Evolutionary conservation across 2,113 vertebrate genomes (phyloP).

Genomic region (Clarias macrocephalus): DNA sequence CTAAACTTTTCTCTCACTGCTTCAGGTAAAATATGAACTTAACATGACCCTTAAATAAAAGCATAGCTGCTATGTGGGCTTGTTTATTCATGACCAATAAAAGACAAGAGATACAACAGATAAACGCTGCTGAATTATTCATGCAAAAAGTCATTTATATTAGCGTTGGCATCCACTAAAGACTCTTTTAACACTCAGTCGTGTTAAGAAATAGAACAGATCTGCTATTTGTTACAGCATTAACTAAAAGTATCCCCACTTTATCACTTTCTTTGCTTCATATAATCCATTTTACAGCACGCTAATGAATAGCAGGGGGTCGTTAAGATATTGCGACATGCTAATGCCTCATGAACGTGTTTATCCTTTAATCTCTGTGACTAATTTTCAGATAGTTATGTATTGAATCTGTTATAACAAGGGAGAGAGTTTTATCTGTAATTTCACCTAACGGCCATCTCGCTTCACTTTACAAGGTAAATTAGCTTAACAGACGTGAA

Average conservation of each 20-base stretch:
- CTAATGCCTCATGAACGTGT: conserved; percentile 42
- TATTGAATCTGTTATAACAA: not conserved
- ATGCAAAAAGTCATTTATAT: not conserved
- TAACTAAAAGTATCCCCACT: not conserved
- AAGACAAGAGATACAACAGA: not conserved
- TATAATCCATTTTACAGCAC: conserved; percentile 24
- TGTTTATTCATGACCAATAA: not conserved
- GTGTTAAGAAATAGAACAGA: not conserved
- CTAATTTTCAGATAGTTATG: conserved; percentile 19
- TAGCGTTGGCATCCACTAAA: not conserved
- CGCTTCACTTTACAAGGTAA: conserved; percentile 13
- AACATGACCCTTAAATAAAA: not conserved
- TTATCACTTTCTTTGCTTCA: conserved; percentile 1
- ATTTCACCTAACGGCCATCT: not conserved
- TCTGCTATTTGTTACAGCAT: not conserved
- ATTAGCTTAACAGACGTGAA: not conserved
- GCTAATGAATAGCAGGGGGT: conserved; percentile 30
- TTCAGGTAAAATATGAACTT: not conserved
- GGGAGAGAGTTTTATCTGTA: not conserved
- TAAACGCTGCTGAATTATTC: not conserved
- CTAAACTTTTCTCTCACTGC: not conserved
- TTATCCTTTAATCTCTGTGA: conserved; percentile 36
- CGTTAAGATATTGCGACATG: conserved; percentile 32
- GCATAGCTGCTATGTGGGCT: not conserved
- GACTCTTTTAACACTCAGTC: not conserved